Evolutionary conservation across 2,113 vertebrate species (phyloP).

Genomic region (Gallinago jamesoni): DNA sequence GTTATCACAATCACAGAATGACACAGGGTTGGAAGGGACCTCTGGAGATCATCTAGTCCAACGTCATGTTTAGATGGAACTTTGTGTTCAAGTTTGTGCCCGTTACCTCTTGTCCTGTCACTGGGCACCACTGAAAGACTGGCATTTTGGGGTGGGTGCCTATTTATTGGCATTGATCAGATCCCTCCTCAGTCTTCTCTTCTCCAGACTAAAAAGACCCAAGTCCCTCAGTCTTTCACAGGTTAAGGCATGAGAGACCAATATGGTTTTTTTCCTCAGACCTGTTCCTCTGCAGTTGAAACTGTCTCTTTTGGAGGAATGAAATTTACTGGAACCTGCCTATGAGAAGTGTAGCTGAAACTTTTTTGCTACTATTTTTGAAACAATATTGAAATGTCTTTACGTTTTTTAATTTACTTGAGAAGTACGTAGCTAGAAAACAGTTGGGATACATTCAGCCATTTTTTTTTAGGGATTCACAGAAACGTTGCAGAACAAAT

Average conservation of each 20-base stretch:
- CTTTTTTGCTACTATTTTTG: background rate
- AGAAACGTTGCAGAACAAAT: background rate
- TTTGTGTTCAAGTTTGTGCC: too few relatives aligned
- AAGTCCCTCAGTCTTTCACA: background rate
- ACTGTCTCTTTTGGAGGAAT: background rate
- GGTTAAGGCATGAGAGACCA: background rate
- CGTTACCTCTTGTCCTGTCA: too few relatives aligned
- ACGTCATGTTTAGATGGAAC: too few relatives aligned
- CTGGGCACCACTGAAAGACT: too few relatives aligned
- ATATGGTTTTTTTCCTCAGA: background rate
- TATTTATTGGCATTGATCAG: too few relatives aligned
- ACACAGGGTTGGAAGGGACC: too few relatives aligned
- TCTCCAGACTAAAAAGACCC: too few relatives aligned
- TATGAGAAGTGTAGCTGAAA: background rate
- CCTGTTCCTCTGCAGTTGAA: background rate
- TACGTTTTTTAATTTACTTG: background rate
- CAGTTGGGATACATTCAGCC: background rate
- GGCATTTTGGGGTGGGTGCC: too few relatives aligned
- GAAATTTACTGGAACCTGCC: background rate
- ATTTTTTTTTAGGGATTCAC: background rate
- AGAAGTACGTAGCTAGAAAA: background rate
- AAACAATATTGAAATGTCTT: background rate
- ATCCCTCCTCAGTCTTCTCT: too few relatives aligned
- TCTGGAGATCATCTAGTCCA: too few relatives aligned
- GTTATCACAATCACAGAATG: background rate